Evolutionary conservation across 2,888 invertebrate species (phyloP), one percentile per base, ranked within the genome.

Genomic region (Pachymerium ferrugineum): DNA sequence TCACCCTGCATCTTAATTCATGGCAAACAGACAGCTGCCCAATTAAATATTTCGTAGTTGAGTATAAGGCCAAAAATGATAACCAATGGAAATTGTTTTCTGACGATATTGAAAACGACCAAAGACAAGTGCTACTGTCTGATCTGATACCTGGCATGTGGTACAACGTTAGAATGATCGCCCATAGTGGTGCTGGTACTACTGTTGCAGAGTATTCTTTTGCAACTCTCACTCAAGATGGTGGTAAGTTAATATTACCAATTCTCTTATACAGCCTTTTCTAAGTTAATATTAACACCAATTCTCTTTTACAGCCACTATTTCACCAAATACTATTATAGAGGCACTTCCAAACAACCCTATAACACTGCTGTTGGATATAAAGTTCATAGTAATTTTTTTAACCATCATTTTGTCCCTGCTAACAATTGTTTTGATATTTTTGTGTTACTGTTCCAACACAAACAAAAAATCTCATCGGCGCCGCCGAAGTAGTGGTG

Each of bases 21-120:
- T 73, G 73, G 73, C 22, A 68, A 33, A 68, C n/a, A 12, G 47
- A 68, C 33, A 47, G 33, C 14, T 73, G 73, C 19, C 73, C 73
- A 28, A 73, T 73, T 28, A 42, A 73, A 16, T 73, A 73, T 68
- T 73, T 33, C 16, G 54, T 68, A n/a, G 3, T 73, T 16, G 73
- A 73, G 33, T 73, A 73, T 31, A 47, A 42, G n/a, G 6, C 31
- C 28, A 69, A 33, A 33, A 3, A 10, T 31, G 31, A 69, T 10
- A 69, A 69, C n/a, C 30, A 69, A 19, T 69, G 69, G 69, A 1
- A 30, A 69, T 31, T 29, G 10, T 29, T 75, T 77, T 33, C 78
- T 81, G 82, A 78, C 29, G 81, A 82, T 19, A 79, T 81, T 38
- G 78, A 78, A 77, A 80, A 81, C 2, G 76, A 80, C 19, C 80